Evolutionary conservation across 2,113 vertebrate species (phyloP).

Genomic region (Python bivittatus): DNA sequence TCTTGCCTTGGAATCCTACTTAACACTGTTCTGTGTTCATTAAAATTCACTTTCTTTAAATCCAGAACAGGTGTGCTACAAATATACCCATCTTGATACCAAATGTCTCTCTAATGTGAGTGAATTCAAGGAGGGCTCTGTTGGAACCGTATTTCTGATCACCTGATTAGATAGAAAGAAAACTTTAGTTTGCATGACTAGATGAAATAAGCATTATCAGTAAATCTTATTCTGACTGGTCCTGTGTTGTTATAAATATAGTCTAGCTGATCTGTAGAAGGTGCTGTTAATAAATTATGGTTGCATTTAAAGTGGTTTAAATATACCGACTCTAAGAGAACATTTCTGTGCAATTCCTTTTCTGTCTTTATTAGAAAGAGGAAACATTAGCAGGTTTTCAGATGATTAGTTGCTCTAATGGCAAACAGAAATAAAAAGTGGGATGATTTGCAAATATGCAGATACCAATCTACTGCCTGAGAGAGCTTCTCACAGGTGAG

Average conservation of each 20-base stretch:
- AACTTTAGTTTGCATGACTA: neutral
- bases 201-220: neutral
- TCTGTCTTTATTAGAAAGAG: fast-evolving
- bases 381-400: neutral
- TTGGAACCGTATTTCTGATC: neutral
- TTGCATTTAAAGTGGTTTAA: neutral
- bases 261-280: neutral
- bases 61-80: neutral
- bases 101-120: neutral
- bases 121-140: neutral
- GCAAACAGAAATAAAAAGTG: neutral
- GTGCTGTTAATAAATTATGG: neutral
- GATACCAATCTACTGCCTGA: neutral
- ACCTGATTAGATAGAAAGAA: no score
- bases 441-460: neutral
- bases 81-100: neutral
- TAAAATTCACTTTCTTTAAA: no score
- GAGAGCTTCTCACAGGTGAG: fast-evolving
- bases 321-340: neutral
- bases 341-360: neutral
- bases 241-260: neutral
- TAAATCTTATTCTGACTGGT: no score
- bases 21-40: no score
- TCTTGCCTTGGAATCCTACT: no score
- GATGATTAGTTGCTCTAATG: neutral